Conservation (phyloP, 37 sponge, comb jelly and placozoan species). For the Diacarnus erythraeanus region DNA sequence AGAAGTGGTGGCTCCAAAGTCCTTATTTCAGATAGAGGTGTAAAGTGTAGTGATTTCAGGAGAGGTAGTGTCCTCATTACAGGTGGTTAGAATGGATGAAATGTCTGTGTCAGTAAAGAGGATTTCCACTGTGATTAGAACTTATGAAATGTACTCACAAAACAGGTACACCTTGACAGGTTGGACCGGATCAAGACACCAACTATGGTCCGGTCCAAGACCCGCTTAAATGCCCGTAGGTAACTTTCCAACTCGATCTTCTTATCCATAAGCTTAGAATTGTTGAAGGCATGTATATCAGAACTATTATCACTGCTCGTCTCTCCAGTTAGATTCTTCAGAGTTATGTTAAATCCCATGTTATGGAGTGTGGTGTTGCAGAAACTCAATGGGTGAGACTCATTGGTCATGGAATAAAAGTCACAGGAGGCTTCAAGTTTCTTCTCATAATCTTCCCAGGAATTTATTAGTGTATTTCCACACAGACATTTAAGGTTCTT, state of each 20-base stretch:
- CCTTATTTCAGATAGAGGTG: no score
- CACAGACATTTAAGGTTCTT: constrained; percentile 15
- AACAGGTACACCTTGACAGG: constrained; percentile 15
- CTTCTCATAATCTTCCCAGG: not conserved
- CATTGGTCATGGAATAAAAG: not conserved
- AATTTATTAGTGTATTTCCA: not conserved
- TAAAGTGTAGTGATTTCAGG: no score
- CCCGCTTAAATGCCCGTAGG: not conserved
- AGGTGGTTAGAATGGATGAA: no score
- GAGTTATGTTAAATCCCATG: constrained; percentile 1
- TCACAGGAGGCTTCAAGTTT: not conserved
- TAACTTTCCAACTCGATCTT: not conserved
- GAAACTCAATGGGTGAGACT: not conserved
- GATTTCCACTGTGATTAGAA: not conserved
- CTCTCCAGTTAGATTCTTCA: not conserved
- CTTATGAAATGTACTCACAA: constrained; percentile 17
- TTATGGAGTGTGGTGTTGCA: not conserved
- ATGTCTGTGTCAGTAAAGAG: not conserved
- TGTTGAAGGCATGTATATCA: not conserved
- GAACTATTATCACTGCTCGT: not conserved
- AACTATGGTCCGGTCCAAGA: constrained; percentile 35
- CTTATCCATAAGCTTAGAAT: not conserved
- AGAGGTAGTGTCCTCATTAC: no score
- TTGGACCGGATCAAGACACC: constrained; percentile 7
- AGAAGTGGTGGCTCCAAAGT: no score